Base-by-base conservation (phyloP, 2,797 vertebrate species). In the Anguilla megastoma region DNA sequence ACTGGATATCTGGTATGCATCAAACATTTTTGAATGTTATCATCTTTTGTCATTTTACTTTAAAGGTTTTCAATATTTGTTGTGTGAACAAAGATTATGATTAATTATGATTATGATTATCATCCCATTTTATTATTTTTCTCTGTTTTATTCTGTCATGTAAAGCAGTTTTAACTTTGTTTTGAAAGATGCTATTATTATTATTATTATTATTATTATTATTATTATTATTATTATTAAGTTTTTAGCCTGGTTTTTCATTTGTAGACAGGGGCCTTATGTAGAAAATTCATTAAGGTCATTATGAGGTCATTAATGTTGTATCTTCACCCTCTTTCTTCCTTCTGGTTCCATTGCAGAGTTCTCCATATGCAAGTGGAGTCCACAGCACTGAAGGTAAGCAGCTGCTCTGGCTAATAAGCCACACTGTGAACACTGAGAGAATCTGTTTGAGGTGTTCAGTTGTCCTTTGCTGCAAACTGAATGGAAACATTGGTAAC, bases 371-470 rank as follows among this genome's bases (percentile, higher is more conserved):
- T 87, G 66, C 88, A 52, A 90, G 69, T 74, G 88, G 89, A 87
- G 95, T 94, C 93, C 92, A 87, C 69, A 95, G 95, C 86, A 89
- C 91, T 85, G 93, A 93, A 95, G 96, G 96, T 96, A 95, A 93
- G 93, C 89, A 80, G 79, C 79, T 60, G 41, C 54, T 27, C 76
- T 74, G 30, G 86, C 33, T 41, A 6, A 5, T 41, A 7, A 79
- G 12, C 14, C 74, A 41, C 21, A 50, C 45, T n/a, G 30, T 21
- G 7, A 41, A 36, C 33, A 79, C 74, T 79, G 30, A 50, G 79
- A 7, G 10, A 0, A 2, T 82, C 8, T 24, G 41, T 3, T 9
- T 33, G 69, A 74, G 69, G 33, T 79, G 33, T n/a, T 36, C 79
- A 3, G 18, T 48, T 52, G 7, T 2, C 21, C 24, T 33, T 21